Evolutionary conservation across 1,140 invertebrate genomes (phyloP), one percentile per base, ranked within the genome.

Genomic region (Zaprionus gabonicus): DNA sequence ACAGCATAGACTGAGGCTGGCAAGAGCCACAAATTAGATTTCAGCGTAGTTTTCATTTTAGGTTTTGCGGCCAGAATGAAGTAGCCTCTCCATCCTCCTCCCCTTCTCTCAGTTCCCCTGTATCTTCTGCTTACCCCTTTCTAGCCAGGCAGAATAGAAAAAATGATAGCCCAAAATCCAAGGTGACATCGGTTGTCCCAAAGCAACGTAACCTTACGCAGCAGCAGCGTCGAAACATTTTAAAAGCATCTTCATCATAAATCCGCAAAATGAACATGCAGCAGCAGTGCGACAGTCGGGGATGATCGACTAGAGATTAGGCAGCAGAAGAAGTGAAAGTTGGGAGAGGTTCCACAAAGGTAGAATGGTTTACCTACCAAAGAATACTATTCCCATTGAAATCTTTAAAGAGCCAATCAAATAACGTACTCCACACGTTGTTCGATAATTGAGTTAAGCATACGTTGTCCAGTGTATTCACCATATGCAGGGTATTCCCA

Each of bases 221-320:
- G 56, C 69, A 63, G 68, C 69, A 62, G 68, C 78, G 70, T 72
- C 64, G 71, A 70, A 81, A 78, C 81, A 71, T 81, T 88, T 87
- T 83, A 83, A 87, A 88, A 87, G 84, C 81, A 88, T 88, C 83
- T 88, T 83, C 81, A 83, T 88, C 83, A 88, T 81, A 87, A 88
- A 81, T 87, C 78, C 81, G 64, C 66, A 86, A 71, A 87, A 71
- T 76, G 81, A 38, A 71, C 36, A 28, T 23, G 44, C 27, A 23
- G 20, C 17, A 31, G 41, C 7, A 34, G 44, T 12, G n/a, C 20
- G 15, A 4, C 38, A 41, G n/a, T 17, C 2, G 7, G n/a, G 31
- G 1, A 7, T 65, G 27, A 44, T 12, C 38, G 68, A 63, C 55
- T 63, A 3, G 31, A 34, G 9, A 34, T 34, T 10, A 34, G 9